Evolutionary conservation across 2,888 invertebrate species (phyloP), one percentile per base, ranked within the genome.

Genomic region (Zygogramma bicolorata): DNA sequence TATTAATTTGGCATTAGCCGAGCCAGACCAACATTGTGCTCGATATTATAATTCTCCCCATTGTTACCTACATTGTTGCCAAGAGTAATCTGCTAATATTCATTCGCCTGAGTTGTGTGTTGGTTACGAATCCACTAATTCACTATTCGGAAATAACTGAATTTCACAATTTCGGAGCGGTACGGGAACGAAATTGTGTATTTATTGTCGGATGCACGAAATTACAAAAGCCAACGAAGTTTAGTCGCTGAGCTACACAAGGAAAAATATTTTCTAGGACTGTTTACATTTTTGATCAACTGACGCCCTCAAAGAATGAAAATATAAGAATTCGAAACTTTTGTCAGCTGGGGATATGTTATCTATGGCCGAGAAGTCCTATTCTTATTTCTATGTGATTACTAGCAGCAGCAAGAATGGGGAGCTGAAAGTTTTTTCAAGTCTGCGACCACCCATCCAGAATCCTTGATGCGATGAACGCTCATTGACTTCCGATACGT

Each of bases 1-100:
- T 80, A 82, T 83, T 83, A 83, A 83, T 82, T 81, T 78, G 77
- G 83, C 79, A 83, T 83, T 83, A 82, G 80, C 77, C 60, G 58
- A 70, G 74, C 69, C 75, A 71, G 75, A 65, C 75, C 74, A 66
- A 75, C 78, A 74, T 73, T 76, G 79, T 76, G 76, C 78, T 78
- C 77, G 79, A 81, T 81, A 80, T 80, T 81, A 80, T 82, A 82
- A 82, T 82, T 79, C 81, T 73, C 57, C 66, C 77, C 68, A 80
- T 82, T 81, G 81, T 82, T 79, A 72, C 65, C 53, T 25, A 53
- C 78, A 81, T 78, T 79, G 81, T 80, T 76, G 77, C 77, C 78
- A 77, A 79, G 68, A 60, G 74, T 75, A 80, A 78, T 76, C 78
- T 76, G 77, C 70, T 77, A 75, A 75, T 74, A 68, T 75, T 67